phyloP scores from a whole-genome alignment of 2,797 vertebrate species.

The Dendrocincla tyrannina region DNA sequence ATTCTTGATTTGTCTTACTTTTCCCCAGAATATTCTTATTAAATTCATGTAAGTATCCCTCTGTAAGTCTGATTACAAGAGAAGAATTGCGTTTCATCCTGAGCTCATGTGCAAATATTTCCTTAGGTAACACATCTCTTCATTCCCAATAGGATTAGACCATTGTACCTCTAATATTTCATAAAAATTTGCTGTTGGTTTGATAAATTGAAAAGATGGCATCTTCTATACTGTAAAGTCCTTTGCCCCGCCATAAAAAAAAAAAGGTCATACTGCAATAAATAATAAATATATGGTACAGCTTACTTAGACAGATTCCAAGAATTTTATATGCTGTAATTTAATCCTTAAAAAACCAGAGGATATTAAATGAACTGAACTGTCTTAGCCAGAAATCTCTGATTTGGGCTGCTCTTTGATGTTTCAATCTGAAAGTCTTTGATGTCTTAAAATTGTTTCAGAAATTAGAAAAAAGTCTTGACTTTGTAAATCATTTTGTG shows the following conservation, averaged over 20 bases:
- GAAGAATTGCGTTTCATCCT: constrained; percentile 11
- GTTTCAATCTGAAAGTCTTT: constrained; percentile 80
- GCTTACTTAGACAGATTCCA: constrained; percentile 78
- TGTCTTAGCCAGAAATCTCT: constrained; percentile 82
- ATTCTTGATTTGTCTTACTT: neutral
- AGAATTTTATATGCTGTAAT: constrained; percentile 82
- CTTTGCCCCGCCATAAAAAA: constrained; percentile 5
- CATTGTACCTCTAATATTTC: constrained; percentile 35
- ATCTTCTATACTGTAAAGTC: constrained; percentile 40
- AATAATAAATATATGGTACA: constrained; percentile 72
- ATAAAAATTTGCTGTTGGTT: constrained; percentile 55
- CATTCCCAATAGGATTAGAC: constrained; percentile 40
- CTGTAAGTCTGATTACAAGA: neutral
- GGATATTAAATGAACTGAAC: constrained; percentile 85
- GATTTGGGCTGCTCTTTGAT: constrained; percentile 81
- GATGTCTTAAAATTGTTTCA: constrained; percentile 82
- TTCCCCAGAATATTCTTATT: neutral
- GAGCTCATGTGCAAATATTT: constrained; percentile 29
- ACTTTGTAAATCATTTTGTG: constrained; percentile 81
- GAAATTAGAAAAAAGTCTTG: constrained; percentile 74
- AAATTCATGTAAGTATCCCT: neutral
- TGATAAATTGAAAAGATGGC: constrained; percentile 64
- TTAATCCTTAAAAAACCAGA: constrained; percentile 80
- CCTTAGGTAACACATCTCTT: constrained; percentile 31
- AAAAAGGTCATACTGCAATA: constrained; percentile 56